Evolutionary conservation across 2,113 vertebrate genomes (phyloP).

Genomic region (Rhipidura dahli): DNA sequence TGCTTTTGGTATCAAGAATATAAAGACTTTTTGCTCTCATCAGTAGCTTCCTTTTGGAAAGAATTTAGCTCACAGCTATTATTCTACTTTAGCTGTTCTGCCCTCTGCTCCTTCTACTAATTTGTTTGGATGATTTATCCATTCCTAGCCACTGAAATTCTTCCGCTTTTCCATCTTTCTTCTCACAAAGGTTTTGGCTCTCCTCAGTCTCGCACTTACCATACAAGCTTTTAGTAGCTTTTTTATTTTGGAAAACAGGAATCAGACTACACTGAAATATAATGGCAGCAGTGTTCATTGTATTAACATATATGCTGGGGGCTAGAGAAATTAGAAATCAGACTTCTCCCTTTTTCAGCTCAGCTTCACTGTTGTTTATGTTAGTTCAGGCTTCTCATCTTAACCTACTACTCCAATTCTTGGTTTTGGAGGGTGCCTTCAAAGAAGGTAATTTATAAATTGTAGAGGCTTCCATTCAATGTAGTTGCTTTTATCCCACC

Average conservation of each 20-base stretch:
- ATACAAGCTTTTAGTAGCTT: background rate
- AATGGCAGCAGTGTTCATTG: background rate
- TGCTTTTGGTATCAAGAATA: background rate
- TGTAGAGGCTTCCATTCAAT: background rate
- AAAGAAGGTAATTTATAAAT: background rate
- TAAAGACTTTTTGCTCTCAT: background rate
- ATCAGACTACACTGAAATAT: background rate
- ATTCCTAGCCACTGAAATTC: background rate
- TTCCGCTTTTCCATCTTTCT: background rate
- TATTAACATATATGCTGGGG: background rate
- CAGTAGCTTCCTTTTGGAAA: background rate
- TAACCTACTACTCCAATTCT: background rate
- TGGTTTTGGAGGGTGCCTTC: background rate
- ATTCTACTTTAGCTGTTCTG: background rate
- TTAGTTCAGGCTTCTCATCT: background rate
- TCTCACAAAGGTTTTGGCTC: background rate
- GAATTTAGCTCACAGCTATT: slow-evolving; percentile 26
- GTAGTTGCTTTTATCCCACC: background rate
- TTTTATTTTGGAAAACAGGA: background rate
- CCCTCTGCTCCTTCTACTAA: background rate
- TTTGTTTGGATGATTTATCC: slow-evolving; percentile 8
- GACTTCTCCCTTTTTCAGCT: background rate
- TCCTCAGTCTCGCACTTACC: background rate
- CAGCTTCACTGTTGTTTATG: background rate
- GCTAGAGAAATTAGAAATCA: background rate